Conservation (phyloP, 2,888 invertebrate species). For the Fabriciana adippe region DNA sequence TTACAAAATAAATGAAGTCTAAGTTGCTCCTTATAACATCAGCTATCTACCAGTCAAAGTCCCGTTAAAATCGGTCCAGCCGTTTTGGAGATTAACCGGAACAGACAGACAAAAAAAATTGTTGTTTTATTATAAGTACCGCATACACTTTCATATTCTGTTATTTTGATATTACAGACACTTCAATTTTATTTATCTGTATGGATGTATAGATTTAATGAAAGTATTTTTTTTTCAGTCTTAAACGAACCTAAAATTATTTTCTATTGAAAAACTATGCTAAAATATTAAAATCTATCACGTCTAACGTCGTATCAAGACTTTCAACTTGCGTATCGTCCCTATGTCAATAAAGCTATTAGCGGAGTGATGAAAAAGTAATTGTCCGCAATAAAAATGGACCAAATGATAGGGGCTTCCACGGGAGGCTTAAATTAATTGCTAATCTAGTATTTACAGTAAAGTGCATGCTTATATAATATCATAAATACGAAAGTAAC, state of each 20-base stretch:
- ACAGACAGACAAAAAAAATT: no score
- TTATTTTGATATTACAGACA: no score
- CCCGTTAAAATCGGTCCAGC: no score
- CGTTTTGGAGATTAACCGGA: no score
- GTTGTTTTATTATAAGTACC: no score
- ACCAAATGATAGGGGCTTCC: conserved; percentile 36
- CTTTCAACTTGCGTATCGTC: conserved; percentile 4
- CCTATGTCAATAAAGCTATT: conserved; percentile 41
- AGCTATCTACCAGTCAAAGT: no score
- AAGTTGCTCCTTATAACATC: no score
- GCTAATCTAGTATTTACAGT: conserved; percentile 2
- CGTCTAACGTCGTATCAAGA: neutral
- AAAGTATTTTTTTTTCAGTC: no score
- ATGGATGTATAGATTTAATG: no score
- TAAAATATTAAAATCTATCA: neutral
- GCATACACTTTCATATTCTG: no score
- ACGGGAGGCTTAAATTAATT: conserved; percentile 17
- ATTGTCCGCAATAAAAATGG: conserved; percentile 48
- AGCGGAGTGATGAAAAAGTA: conserved; percentile 56
- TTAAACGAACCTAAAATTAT: neutral
- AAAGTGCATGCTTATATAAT: neutral
- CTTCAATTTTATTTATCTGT: no score
- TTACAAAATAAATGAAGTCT: no score
- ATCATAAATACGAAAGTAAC: neutral
- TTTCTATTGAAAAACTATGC: neutral